Evolutionary conservation across 2,113 vertebrate genomes (phyloP), one percentile per base, ranked within the genome.

Genomic region (Microtus oregoni): DNA sequence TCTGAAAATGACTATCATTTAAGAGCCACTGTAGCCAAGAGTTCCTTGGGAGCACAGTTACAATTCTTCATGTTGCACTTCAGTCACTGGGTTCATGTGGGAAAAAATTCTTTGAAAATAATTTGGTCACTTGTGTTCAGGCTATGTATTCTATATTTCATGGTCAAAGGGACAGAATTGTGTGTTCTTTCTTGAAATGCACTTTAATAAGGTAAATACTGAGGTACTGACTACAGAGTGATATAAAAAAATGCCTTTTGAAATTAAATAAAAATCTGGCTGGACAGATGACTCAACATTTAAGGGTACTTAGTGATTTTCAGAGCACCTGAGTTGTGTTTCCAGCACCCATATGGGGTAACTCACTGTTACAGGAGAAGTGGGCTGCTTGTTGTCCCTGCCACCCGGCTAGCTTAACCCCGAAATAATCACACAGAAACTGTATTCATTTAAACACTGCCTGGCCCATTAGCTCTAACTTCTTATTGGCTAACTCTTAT

Each of bases 181-280:
- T 85, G 47, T 20, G 87, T 93, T 95, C 76, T 5, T 87, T 93
- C 67, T 77, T 20, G 9, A 67, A 76, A 3, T 63, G 22, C 73
- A 32, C 20, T 95, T 96, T 97, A 55, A 7, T 86, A 70, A 90
- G 47, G 61, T 94, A 95, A 77, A 92, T 88, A 67, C 38, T 83
- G 75, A 86, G 75, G n/a, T 95, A 17, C 75, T 79, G 76, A 75
- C 65, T 89, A n/a, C 50, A 44, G 91, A 85, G 73, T 86, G 47
- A 87, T 87, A 55, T 28, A 79, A 93, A 77, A 89, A 79, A 93
- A 77, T 91, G 26, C 7, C 52, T 24, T 88, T 78, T 90, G 82
- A 94, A 96, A 87, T 92, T 95, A 63, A 88, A n/a, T 96, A 52
- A 82, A 61, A 83, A 65, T 86, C 58, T 58, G 55, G 58, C 58